A percentile compares a stretch with the other conserved stretches of the same genome.
Evolutionary conservation across 1,140 invertebrate species (phyloP).

Genomic region (Popillia japonica): DNA sequence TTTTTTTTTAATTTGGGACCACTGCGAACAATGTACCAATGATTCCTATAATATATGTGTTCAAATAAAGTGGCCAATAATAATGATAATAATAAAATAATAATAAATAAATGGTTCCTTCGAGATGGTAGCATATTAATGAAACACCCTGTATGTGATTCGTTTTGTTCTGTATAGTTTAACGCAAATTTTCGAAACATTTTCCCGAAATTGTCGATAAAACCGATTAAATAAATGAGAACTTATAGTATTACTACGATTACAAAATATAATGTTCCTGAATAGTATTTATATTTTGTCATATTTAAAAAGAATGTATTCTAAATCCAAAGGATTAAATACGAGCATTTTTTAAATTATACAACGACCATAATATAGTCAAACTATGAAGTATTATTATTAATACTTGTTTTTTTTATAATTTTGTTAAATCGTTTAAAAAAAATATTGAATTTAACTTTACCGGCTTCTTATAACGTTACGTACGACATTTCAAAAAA

Average conservation of each 20-base stretch:
- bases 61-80: slow-evolving; percentile 44
- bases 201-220: neutral
- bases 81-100: slow-evolving; percentile 40
- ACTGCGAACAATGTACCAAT: slow-evolving; percentile 45
- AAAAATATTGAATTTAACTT: neutral
- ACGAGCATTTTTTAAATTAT: slow-evolving; percentile 21
- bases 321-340: slow-evolving; percentile 17
- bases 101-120: slow-evolving; percentile 45
- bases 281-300: neutral
- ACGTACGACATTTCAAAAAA: neutral
- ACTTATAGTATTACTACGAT: slow-evolving; percentile 26
- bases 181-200: neutral
- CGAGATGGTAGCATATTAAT: too few species aligned
- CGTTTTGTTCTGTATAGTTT: neutral
- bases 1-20: slow-evolving; percentile 12
- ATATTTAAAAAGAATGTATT: neutral
- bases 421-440: slow-evolving; percentile 6
- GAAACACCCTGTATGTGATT: neutral
- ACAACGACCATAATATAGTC: slow-evolving; percentile 8
- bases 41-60: slow-evolving; percentile 49
- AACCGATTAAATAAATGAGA: too few species aligned
- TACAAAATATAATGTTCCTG: slow-evolving; percentile 1
- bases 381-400: slow-evolving; percentile 22
- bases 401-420: slow-evolving; percentile 9
- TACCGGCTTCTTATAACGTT: neutral